Base-by-base conservation (phyloP, 2,113 vertebrate species). In the Hypanus sabinus region DNA sequence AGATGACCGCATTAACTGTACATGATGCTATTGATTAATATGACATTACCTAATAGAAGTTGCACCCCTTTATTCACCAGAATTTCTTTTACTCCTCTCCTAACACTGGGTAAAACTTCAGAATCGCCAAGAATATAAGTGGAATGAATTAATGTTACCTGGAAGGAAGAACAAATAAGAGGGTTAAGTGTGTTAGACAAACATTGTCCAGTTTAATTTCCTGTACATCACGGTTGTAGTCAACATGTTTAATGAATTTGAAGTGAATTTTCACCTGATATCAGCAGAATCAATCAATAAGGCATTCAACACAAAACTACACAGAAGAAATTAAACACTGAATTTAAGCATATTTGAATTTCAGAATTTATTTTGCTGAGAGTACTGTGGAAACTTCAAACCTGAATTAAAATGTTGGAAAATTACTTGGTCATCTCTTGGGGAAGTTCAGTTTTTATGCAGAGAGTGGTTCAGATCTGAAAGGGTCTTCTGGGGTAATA, bases 121-220 rank as follows among this genome's bases (percentile, higher is more conserved):
- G 81, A 94, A 10, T 99, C 98, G 0, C 98, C 98, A 79, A 99
- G 95, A 0, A 94, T 95, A 0, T 94, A 93, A 62, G 94, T 96
- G 38, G 98, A 97, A 94, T 99, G 98, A 95, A 99, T 95, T 77
- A 99, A 97, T 94, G 96, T 97, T 94, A 99, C 98, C 98, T 99
- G 96, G 10, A 71, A 79, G 24, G 71, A 73, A 94, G 27, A 22
- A 93, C 20, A 24, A 36, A 93, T 38, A 46, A 92, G 70, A 70
- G 33, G n/a, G 33, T 92, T 92, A 71, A 71, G 65, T 71, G 16
- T 36, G 33, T 71, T 73, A 33, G 12, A 20, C n/a, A 71, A 46
- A 71, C 62, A 24, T 70, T 71, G 38, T 11, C 55, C 27, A 7
- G 27, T 88, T 88, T 88, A 62, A 62, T 62, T 87, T 16, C 24